A percentile compares a stretch with the other conserved stretches of the same genome.
Evolutionary conservation across 2,888 invertebrate species (phyloP).

Genomic region (Bimastos eiseni): DNA sequence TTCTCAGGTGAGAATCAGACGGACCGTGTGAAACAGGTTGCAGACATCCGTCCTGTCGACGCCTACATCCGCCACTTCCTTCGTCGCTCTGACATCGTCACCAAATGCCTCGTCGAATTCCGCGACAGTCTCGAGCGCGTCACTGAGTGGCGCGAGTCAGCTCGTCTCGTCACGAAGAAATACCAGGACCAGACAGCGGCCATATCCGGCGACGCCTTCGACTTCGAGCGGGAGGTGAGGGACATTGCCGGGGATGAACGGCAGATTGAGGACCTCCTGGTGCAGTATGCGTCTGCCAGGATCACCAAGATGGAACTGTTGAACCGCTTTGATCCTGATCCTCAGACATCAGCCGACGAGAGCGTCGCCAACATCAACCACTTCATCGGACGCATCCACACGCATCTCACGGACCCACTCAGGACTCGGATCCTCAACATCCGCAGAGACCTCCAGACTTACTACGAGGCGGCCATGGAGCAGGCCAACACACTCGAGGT

Average conservation of each 20-base stretch:
- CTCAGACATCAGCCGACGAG: conserved; percentile 25
- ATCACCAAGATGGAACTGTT: conserved; percentile 37
- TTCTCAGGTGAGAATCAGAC: conserved; percentile 6
- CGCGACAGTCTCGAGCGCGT: conserved; percentile 14
- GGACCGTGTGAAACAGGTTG: not conserved
- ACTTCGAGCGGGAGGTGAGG: conserved; percentile 36
- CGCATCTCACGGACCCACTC: conserved; percentile 38
- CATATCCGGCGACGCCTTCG: conserved; percentile 20
- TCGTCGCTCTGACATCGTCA: conserved; percentile 25
- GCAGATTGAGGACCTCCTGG: conserved; percentile 25
- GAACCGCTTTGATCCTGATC: conserved; percentile 38
- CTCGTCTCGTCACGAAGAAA: not conserved
- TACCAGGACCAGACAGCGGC: not conserved
- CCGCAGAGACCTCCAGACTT: conserved; percentile 16
- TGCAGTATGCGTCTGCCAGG: conserved; percentile 33
- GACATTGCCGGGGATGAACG: conserved; percentile 34
- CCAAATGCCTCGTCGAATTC: conserved; percentile 33
- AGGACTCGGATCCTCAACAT: conserved; percentile 33
- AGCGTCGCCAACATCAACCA: conserved; percentile 35
- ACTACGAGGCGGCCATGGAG: conserved; percentile 37
- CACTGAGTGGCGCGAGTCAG: conserved; percentile 25
- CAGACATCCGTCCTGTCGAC: conserved; percentile 17
- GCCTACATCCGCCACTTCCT: conserved; percentile 21
- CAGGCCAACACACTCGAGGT: conserved; percentile 38
- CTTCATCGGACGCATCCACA: conserved; percentile 37